A percentile compares a stretch with the other conserved stretches of the same genome.
Conservation (phyloP, 2,888 invertebrate genomes). For the Apamea epomidion region DNA sequence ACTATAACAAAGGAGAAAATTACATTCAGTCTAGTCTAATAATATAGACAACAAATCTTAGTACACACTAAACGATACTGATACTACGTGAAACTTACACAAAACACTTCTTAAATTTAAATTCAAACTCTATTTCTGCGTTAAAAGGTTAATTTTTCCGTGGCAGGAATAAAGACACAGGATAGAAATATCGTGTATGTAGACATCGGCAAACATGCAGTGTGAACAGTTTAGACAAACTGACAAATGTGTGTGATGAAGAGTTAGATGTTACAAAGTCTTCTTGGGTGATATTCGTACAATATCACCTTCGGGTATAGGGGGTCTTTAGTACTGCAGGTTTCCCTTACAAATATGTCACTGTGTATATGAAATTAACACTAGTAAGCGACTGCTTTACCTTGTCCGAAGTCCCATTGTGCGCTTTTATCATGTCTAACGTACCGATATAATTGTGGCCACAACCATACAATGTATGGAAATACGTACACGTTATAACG, state of each 20-base stretch:
- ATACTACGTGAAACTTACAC: conserved; percentile 23
- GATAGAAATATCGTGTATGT: conserved; percentile 44
- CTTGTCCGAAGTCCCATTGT: too few relatives aligned
- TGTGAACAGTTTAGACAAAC: conserved; percentile 65
- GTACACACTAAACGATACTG: conserved; percentile 37
- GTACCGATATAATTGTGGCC: background rate
- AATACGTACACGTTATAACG: background rate
- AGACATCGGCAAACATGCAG: conserved; percentile 53
- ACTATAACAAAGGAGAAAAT: background rate
- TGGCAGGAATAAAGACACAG: background rate
- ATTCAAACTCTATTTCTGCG: conserved; percentile 11
- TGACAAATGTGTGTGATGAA: conserved; percentile 53
- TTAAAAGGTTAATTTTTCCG: background rate
- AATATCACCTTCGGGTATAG: conserved; percentile 5
- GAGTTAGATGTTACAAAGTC: conserved; percentile 48
- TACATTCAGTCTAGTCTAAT: conserved; percentile 25
- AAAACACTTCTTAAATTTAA: conserved; percentile 6
- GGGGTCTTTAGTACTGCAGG: background rate
- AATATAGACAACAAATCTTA: conserved; percentile 44
- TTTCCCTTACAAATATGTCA: background rate
- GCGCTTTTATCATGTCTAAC: background rate
- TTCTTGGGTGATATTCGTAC: conserved; percentile 63
- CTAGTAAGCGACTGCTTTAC: background rate
- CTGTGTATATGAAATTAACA: background rate
- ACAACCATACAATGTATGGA: background rate